Evolutionary conservation across 2,888 invertebrate species (phyloP).

Genomic region (Phania funesta): DNA sequence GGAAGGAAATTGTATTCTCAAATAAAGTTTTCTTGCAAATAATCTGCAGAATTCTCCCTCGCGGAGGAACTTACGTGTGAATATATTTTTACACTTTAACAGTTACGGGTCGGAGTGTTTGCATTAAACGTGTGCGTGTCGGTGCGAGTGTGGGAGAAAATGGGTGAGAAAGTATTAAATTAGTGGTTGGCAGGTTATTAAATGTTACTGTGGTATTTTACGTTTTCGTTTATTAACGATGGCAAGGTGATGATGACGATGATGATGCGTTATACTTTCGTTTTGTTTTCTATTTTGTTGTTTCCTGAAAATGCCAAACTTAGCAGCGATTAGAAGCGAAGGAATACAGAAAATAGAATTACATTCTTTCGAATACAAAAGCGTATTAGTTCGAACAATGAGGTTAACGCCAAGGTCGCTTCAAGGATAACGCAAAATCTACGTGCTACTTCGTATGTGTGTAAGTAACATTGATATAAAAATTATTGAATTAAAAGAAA

Average conservation of each 20-base stretch:
- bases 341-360: slow-evolving; percentile 15
- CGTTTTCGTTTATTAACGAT: slow-evolving; percentile 36
- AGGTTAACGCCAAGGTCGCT: slow-evolving; percentile 72
- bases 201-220: slow-evolving; percentile 59
- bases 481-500: slow-evolving; percentile 21
- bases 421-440: slow-evolving; percentile 74
- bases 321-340: slow-evolving; percentile 23
- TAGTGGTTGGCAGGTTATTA: slow-evolving; percentile 49
- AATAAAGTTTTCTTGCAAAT: too few relatives aligned
- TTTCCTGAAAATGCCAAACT: slow-evolving; percentile 51
- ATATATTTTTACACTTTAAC: too few relatives aligned
- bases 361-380: slow-evolving; percentile 7
- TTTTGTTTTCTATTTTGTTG: slow-evolving; percentile 38
- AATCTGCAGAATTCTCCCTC: too few relatives aligned
- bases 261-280: slow-evolving; percentile 42
- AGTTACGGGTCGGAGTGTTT: too few relatives aligned
- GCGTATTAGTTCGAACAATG: slow-evolving; percentile 28
- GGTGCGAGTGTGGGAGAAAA: neutral
- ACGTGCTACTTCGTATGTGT: neutral
- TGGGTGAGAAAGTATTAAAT: slow-evolving; percentile 18
- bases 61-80: too few relatives aligned
- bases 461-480: neutral
- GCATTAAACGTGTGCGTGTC: neutral
- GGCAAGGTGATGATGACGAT: slow-evolving; percentile 28
- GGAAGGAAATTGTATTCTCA: too few relatives aligned